Percentiles rank a stretch among this genome's conserved stretches.
Evolutionary conservation across 2,797 vertebrate genomes (phyloP).

Genomic region (Epinephelus coioides): DNA sequence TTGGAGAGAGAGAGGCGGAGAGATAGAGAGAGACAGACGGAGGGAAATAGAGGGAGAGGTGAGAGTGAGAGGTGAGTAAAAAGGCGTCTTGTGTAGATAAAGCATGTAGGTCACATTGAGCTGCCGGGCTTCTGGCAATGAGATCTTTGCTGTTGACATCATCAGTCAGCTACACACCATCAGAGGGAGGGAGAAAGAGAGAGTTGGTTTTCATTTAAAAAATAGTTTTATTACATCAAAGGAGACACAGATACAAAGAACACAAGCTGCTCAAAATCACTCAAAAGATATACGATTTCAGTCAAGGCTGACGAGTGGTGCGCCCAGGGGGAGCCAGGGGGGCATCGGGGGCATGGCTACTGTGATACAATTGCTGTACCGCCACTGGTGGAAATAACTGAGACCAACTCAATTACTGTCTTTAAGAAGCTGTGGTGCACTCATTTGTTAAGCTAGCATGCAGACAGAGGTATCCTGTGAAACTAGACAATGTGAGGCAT

Average conservation of each 20-base stretch:
- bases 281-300: not conserved
- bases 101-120: conserved; percentile 76
- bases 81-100: conserved; percentile 64
- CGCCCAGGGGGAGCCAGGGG: too few species aligned
- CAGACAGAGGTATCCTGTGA: too few species aligned
- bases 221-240: not conserved
- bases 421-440: too few species aligned
- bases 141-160: conserved; percentile 50
- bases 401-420: too few species aligned
- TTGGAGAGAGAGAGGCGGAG: conserved; percentile 17
- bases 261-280: not conserved
- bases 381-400: too few species aligned
- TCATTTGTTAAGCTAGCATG: too few species aligned
- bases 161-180: conserved; percentile 5
- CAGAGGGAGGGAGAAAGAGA: not conserved
- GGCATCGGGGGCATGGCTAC: too few species aligned
- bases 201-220: not conserved
- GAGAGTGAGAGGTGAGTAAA: conserved; percentile 54
- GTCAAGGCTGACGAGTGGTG: not conserved
- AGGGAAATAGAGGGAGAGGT: not conserved
- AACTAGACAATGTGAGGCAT: too few species aligned
- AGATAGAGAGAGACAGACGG: conserved; percentile 1
- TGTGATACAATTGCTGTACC: too few species aligned
- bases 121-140: conserved; percentile 45
- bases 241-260: conserved; percentile 1